Evolutionary conservation across 2,797 vertebrate genomes (phyloP).

Genomic region (Parauchenoglanis punctatus): DNA sequence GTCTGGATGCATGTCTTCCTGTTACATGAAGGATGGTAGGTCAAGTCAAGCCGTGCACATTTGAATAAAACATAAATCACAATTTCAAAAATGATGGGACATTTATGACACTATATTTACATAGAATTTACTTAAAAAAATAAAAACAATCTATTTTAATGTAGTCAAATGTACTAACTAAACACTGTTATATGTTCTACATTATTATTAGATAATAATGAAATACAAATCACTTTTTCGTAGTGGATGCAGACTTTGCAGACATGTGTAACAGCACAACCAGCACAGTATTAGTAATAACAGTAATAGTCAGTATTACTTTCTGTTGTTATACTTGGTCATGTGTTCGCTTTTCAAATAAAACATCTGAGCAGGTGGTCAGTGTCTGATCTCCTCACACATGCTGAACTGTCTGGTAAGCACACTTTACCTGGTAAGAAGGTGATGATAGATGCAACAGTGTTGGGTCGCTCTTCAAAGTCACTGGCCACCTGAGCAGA

Average conservation of each 20-base stretch:
- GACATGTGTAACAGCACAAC: neutral
- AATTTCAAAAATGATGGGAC: neutral
- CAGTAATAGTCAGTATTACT: too few relatives aligned
- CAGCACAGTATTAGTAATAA: neutral
- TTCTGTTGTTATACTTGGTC: neutral
- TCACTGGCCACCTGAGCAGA: conserved; percentile 90
- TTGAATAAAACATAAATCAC: neutral
- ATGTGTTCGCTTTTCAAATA: neutral
- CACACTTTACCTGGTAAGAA: conserved; percentile 84
- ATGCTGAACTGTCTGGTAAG: too few relatives aligned
- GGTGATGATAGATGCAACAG: conserved; percentile 81
- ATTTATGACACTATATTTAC: neutral
- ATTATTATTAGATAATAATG: neutral
- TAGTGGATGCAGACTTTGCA: neutral
- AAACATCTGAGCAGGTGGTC: neutral
- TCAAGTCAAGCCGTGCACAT: neutral
- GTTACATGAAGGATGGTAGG: neutral
- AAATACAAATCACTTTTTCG: neutral
- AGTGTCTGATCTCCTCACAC: neutral
- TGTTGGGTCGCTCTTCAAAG: conserved; percentile 92
- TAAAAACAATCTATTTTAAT: neutral
- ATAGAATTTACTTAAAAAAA: neutral
- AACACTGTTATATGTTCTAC: neutral
- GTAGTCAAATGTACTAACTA: neutral
- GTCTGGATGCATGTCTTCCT: neutral